A percentile compares a stretch with the other conserved stretches of the same genome.
These are phyloP conservation scores for Oryzias woworae DNA, from an alignment of 2,113 vertebrate species.

Conservation along the genomic window DNA sequence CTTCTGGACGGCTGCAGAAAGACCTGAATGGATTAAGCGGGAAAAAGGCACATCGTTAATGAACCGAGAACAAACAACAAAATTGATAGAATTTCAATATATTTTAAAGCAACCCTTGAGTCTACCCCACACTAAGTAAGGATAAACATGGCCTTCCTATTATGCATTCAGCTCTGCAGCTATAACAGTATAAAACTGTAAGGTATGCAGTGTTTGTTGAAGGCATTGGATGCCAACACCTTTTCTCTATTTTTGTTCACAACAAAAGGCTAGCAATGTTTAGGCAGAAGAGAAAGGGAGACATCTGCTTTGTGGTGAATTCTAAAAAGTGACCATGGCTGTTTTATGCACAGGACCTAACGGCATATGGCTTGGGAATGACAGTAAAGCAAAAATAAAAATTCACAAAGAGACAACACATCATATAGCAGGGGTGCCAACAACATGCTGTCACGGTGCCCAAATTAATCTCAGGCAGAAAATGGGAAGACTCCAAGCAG, in stretches of 20 bases:
- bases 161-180: too few species aligned
- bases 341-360: neutral
- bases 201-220: too few species aligned
- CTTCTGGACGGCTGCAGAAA: slow-evolving; percentile 92
- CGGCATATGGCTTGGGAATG: neutral
- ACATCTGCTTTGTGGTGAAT: too few species aligned
- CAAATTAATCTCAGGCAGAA: neutral
- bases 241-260: too few species aligned
- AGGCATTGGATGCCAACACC: too few species aligned
- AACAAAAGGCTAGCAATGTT: too few species aligned
- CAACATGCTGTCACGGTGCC: slow-evolving; percentile 3
- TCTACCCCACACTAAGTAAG: too few species aligned
- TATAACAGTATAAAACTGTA: too few species aligned
- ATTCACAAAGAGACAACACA: neutral
- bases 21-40: slow-evolving; percentile 73
- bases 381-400: neutral
- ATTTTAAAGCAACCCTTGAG: neutral
- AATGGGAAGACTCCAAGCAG: neutral
- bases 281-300: too few species aligned
- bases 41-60: slow-evolving; percentile 11
- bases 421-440: neutral
- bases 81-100: neutral
- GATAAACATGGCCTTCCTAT: too few species aligned
- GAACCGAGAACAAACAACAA: neutral
- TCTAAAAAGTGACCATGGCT: neutral